Percentiles rank a stretch among this genome's conserved stretches.
phyloP scores from a whole-genome alignment of 2,797 vertebrate species.

The Prunella strophiata region DNA sequence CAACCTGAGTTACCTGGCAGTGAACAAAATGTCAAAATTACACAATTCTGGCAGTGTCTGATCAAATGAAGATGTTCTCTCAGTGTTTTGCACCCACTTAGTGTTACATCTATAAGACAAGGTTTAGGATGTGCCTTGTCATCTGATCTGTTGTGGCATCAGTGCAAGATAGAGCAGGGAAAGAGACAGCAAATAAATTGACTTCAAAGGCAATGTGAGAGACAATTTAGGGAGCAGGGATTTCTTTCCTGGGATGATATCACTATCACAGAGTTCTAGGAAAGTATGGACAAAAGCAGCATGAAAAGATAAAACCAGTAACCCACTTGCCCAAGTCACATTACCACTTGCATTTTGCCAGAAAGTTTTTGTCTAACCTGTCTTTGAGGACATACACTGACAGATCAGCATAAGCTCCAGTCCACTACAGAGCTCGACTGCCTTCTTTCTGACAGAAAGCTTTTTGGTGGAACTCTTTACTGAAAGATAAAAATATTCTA shows the following conservation, averaged over 20 bases:
- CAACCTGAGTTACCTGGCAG: neutral
- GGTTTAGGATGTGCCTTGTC: neutral
- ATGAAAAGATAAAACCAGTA: neutral
- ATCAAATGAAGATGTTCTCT: neutral
- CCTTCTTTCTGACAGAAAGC: neutral
- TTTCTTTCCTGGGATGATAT: neutral
- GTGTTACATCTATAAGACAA: neutral
- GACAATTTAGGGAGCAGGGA: neutral
- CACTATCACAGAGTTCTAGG: neutral
- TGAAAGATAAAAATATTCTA: neutral
- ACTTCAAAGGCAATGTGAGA: neutral
- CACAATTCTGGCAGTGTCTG: neutral
- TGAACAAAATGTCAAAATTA: constrained; percentile 8
- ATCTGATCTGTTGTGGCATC: neutral
- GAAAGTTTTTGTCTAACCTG: neutral
- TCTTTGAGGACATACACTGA: neutral
- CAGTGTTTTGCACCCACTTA: neutral
- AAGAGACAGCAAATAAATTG: neutral
- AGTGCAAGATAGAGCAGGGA: neutral
- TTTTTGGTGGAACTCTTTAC: neutral
- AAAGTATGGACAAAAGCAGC: neutral
- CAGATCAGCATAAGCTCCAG: neutral
- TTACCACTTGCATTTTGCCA: neutral
- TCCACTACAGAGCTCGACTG: neutral
- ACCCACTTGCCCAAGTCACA: neutral